phyloP scores from a whole-genome alignment of 2,888 invertebrate genomes.

The Sipunculus nudus region DNA sequence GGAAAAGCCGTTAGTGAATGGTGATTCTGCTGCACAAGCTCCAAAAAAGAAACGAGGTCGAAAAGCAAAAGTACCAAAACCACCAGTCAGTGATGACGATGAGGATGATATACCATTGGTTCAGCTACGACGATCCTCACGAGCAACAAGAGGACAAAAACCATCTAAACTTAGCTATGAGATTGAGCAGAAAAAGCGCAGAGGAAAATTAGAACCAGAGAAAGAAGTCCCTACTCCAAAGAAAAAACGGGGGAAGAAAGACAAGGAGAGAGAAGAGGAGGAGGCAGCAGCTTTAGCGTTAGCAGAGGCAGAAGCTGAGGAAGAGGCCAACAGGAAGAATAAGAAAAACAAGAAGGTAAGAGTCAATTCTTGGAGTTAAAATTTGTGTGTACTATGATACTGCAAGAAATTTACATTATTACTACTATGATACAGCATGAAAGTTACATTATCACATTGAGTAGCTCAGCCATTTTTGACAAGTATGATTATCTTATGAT shows the following conservation, averaged over 20 bases:
- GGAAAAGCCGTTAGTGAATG: too few species aligned
- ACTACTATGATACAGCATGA: too few species aligned
- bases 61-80: too few species aligned
- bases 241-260: slow-evolving; percentile 12
- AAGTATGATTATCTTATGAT: too few species aligned
- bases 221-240: not conserved
- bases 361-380: not conserved
- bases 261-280: slow-evolving; percentile 20
- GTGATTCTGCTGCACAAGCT: too few species aligned
- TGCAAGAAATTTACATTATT: too few species aligned
- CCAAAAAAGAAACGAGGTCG: too few species aligned
- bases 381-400: not conserved
- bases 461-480: too few species aligned
- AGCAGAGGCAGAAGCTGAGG: too few species aligned
- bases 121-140: slow-evolving; percentile 30
- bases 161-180: slow-evolving; percentile 9
- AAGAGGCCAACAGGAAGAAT: too few species aligned
- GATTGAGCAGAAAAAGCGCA: slow-evolving; percentile 22
- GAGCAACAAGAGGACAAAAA: slow-evolving; percentile 38
- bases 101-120: slow-evolving; percentile 17
- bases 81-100: too few species aligned
- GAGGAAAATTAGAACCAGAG: slow-evolving; percentile 7
- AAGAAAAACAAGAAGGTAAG: slow-evolving; percentile 19
- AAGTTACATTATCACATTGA: too few species aligned
- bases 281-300: not conserved